Evolutionary conservation across 2,113 vertebrate genomes (phyloP), one percentile per base, ranked within the genome.

Genomic region (Ictalurus furcatus): DNA sequence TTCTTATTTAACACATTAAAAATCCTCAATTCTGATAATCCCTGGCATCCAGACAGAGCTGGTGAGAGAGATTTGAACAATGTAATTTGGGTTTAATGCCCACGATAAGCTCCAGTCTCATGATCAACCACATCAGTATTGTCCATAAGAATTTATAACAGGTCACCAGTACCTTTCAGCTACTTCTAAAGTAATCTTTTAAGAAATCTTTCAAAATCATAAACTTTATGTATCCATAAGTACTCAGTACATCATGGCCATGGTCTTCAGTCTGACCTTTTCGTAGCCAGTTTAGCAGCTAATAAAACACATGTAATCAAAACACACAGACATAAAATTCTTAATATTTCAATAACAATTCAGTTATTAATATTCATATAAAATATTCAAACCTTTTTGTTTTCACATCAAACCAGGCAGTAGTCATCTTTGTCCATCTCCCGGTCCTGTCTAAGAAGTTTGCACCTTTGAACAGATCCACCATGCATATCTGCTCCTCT

Each of bases 231-330:
- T 63, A 84, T 63, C 21, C 58, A 63, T 61, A 74, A 88, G 92
- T 89, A 91, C 81, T 81, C 86, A 89, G 58, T 92, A 88, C 84
- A 86, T 78, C 79, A 88, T 90, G 61, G 79, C 89, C 88, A 78
- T 37, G 21, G 81, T 86, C 73, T 95, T 95, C 94, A 95, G 93
- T 95, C 95, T 92, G 93, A 94, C 95, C 94, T 89, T 89, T 85
- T 84, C 67, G 48, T 63, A 92, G 0, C 95, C 96, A 95, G 95
- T 95, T 95, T 96, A 97, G 97, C 97, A 97, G 97, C 97, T 96
- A 95, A 94, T 96, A 95, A 94, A 95, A 93, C 94, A 88, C 90
- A 94, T 92, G 91, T 95, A 93, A 91, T 92, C 87, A 85, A 86
- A 93, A 95, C 93, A 94, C 85, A 90, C 63, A 86, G 88, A 90